phyloP scores from a whole-genome alignment of 2,113 vertebrate genomes.

The Eptesicus fuscus region DNA sequence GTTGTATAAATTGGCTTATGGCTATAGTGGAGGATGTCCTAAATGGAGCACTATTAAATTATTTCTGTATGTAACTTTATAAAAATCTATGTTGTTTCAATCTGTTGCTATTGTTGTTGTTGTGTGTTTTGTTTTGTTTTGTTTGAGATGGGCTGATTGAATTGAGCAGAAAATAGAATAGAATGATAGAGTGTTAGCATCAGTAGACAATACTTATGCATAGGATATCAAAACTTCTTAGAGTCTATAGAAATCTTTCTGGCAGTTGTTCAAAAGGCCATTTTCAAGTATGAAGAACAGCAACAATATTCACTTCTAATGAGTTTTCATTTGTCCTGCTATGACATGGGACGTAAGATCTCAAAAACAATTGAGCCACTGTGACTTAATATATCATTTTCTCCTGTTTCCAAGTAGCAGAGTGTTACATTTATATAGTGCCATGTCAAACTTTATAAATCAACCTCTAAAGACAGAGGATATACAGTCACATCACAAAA shows the following conservation, averaged over 20 bases:
- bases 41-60: not conserved
- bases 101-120: not conserved
- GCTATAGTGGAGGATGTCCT: not conserved
- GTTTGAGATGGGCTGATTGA: not conserved
- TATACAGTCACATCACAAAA: slow-evolving; percentile 35
- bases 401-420: slow-evolving; percentile 20
- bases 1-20: not conserved
- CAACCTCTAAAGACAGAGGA: slow-evolving; percentile 33
- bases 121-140: not conserved
- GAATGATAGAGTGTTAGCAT: accelerated
- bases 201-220: not conserved
- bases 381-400: slow-evolving; percentile 60
- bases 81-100: not conserved
- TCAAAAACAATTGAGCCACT: slow-evolving; percentile 63
- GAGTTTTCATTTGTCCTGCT: slow-evolving; percentile 59
- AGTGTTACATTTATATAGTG: not conserved
- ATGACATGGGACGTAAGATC: slow-evolving; percentile 50
- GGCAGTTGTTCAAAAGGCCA: slow-evolving; percentile 14
- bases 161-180: slow-evolving; percentile 23
- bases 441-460: slow-evolving; percentile 60
- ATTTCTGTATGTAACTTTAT: not conserved
- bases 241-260: not conserved
- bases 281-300: slow-evolving; percentile 55
- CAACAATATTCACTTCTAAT: slow-evolving; percentile 53
- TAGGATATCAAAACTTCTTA: not conserved